Base-by-base conservation (phyloP, 2,888 invertebrate genomes). In the Perdita meconis region DNA sequence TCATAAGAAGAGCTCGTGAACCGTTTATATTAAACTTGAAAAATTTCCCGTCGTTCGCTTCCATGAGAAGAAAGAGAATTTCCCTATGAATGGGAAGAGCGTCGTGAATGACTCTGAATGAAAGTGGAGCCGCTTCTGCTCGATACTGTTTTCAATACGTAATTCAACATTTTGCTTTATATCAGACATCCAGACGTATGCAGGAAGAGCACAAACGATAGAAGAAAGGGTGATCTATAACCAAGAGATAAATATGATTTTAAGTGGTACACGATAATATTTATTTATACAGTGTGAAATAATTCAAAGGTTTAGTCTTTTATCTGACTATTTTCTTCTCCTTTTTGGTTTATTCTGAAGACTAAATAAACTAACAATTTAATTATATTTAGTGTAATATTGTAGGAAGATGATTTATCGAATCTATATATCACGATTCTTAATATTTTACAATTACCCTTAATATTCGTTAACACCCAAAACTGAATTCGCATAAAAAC, bases 261-360 rank as follows among this genome's bases (percentile, higher is more conserved):
- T 19, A 60, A 67, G 63, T 24, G n/a, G 22, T 42, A 30, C 30
- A n/a, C 40, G 47, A 53, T 24, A 34, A 12, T 22, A 53, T 40
- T 68, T 63, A 40, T 51, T 40, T 61, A 68, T 61, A 40, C 61
- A 61, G 60, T 61, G 61, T 51, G 51, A 68, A 68, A 68, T 68
- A 68, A 68, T 61, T 68, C 67, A 68, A 61, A 68, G 61, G 67
- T 61, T 68, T 40, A 22, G 61, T 68, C 51, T 61, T 68, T 61
- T 61, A 68, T 68, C 22, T 19, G 30, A 22, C 51, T 24, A 12
- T 40, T 57, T 40, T 30, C n/a, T 2, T 19, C 50, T 19, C 13
- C 12, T 67, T 68, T 61, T 68, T 60, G 60, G n/a, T 19, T 0
- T 2, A n/a, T 0, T n/a, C n/a, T n/a, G n/a, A n/a, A n/a, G n/a